Percentiles rank a stretch among this genome's conserved stretches.
Conservation (phyloP, 1,140 invertebrate species). For the Drosophila nikananu region DNA sequence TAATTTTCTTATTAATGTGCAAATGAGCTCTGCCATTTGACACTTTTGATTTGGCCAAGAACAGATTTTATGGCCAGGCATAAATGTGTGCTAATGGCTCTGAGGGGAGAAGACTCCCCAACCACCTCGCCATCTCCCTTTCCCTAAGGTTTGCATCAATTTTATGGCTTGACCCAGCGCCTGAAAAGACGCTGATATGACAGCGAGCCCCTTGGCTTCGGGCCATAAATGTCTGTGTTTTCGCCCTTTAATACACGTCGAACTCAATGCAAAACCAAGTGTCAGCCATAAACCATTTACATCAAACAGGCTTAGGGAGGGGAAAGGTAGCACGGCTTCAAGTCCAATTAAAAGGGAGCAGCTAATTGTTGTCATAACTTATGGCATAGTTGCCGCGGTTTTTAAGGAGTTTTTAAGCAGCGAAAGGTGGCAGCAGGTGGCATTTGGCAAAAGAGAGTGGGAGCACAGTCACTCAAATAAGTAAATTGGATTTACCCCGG, state of each 20-base stretch:
- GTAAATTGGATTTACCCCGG: conserved; percentile 75
- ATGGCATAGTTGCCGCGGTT: conserved; percentile 3
- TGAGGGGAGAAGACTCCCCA: neutral
- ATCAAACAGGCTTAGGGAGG: conserved; percentile 8
- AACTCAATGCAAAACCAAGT: conserved; percentile 39
- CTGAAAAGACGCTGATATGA: conserved; percentile 36
- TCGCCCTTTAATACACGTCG: conserved; percentile 13
- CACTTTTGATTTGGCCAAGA: conserved; percentile 71
- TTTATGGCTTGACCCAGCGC: conserved; percentile 49
- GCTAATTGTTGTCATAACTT: conserved; percentile 40
- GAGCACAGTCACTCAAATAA: conserved; percentile 58
- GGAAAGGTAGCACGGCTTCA: neutral
- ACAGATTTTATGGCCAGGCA: conserved; percentile 52
- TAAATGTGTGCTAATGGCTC: conserved; percentile 61
- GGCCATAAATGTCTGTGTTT: conserved; percentile 30
- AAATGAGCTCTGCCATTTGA: conserved; percentile 68
- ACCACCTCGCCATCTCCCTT: neutral
- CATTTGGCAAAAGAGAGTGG: neutral
- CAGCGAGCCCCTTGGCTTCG: conserved; percentile 17
- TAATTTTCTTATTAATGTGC: conserved; percentile 79
- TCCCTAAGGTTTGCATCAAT: conserved; percentile 39
- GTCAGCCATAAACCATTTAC: conserved; percentile 32
- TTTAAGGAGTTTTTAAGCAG: conserved; percentile 1
- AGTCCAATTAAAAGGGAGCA: conserved; percentile 30
- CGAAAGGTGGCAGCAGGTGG: conserved; percentile 26